A percentile compares a stretch with the other conserved stretches of the same genome.
phyloP scores from a whole-genome alignment of 1,140 invertebrate species.

The Cyrtorhinus lividipennis region DNA sequence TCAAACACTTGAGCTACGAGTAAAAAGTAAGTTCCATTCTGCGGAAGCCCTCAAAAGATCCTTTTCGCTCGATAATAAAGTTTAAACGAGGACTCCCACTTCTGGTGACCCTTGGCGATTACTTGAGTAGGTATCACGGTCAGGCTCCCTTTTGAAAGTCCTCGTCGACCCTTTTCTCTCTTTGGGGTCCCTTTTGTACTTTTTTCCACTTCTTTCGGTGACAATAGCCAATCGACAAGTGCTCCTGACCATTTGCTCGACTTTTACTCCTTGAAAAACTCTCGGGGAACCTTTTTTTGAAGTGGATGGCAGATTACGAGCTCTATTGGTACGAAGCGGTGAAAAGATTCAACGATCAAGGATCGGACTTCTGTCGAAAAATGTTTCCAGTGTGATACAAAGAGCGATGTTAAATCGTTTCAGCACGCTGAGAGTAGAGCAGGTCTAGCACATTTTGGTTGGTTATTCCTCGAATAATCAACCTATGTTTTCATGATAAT shows the following conservation, averaged over 20 bases:
- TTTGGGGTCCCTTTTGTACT: background rate
- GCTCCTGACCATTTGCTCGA: background rate
- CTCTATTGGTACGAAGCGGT: too few relatives aligned
- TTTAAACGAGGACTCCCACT: background rate
- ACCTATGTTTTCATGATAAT: too few relatives aligned
- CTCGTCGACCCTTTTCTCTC: background rate
- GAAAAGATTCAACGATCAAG: too few relatives aligned
- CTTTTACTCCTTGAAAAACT: background rate
- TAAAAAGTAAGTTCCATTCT: background rate
- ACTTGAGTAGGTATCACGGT: background rate
- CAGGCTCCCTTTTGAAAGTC: background rate
- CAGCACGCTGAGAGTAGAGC: too few relatives aligned
- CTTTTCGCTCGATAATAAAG: background rate
- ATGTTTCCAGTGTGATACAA: too few relatives aligned
- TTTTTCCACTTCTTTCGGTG: background rate
- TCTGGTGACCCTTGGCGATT: background rate
- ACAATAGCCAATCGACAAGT: conserved; percentile 9
- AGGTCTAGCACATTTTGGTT: too few relatives aligned
- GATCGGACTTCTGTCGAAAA: too few relatives aligned
- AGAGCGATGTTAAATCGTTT: too few relatives aligned
- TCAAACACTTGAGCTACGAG: too few relatives aligned
- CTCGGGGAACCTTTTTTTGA: background rate
- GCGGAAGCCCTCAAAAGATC: background rate
- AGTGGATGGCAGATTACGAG: background rate
- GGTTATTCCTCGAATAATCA: too few relatives aligned